Conservation (phyloP, 1,140 invertebrate species). For the Danaus plexippus region DNA sequence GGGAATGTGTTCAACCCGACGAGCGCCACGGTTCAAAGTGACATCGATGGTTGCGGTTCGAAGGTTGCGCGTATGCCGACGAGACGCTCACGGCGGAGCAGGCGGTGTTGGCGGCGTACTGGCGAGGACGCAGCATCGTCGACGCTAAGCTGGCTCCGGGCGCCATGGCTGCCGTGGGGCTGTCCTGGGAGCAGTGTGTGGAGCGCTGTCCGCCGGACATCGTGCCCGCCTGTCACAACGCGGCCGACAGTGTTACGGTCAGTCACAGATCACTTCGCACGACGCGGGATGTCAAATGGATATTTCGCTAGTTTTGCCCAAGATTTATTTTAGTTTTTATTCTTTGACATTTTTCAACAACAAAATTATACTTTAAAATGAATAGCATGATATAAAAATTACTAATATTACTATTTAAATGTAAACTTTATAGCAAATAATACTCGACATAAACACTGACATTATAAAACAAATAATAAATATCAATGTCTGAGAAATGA, state of each 20-base stretch:
- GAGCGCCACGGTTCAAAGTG: no score
- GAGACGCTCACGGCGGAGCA: slow-evolving; percentile 94
- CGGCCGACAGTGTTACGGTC: slow-evolving; percentile 88
- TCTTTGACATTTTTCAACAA: no score
- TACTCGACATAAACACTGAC: no score
- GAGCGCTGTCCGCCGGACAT: slow-evolving; percentile 82
- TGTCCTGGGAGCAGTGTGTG: slow-evolving; percentile 90
- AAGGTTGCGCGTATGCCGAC: slow-evolving; percentile 96
- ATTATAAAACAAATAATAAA: no score
- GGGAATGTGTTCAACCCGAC: not conserved
- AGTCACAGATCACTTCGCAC: not conserved
- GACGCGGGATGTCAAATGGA: not conserved
- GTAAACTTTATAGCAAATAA: no score
- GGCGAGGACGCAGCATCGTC: slow-evolving; percentile 88
- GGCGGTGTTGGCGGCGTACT: slow-evolving; percentile 92
- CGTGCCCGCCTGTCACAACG: slow-evolving; percentile 94
- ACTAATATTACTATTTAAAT: no score
- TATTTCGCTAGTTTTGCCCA: no score
- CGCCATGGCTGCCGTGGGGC: slow-evolving; percentile 89
- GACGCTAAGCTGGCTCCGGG: slow-evolving; percentile 83
- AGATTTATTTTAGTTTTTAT: no score
- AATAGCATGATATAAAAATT: no score
- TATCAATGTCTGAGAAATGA: no score
- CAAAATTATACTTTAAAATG: no score
- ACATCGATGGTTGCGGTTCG: not conserved